These are phyloP conservation scores for Menidia beryllina DNA, from an alignment of 2,113 vertebrate genomes.

Conservation along the genomic window DNA sequence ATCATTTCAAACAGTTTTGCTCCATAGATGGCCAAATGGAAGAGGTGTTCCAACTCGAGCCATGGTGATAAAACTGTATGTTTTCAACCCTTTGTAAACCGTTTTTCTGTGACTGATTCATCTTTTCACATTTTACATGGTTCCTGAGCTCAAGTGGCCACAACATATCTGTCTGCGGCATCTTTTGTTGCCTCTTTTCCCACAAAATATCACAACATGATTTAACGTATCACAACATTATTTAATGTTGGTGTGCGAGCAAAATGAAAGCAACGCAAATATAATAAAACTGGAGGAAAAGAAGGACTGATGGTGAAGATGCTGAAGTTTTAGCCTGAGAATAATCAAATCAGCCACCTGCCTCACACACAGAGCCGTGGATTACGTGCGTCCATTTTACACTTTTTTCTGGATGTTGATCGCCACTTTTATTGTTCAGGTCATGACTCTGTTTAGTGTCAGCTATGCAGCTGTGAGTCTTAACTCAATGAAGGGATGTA, in stretches of 20 bases:
- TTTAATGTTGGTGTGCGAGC: too few species aligned
- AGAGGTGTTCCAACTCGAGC: conserved; percentile 9
- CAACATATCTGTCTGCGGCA: neutral
- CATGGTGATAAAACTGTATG: conserved; percentile 4
- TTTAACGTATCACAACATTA: too few species aligned
- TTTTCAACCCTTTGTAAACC: conserved; percentile 19
- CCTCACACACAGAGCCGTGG: neutral
- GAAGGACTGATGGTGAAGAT: too few species aligned
- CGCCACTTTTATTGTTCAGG: conserved; percentile 5
- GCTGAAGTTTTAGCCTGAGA: neutral
- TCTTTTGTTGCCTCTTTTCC: conserved; percentile 8
- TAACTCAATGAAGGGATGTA: too few species aligned
- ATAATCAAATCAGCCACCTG: neutral
- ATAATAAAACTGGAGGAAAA: too few species aligned
- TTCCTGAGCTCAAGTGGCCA: conserved; percentile 4
- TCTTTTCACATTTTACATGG: neutral
- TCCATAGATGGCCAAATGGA: conserved; percentile 24
- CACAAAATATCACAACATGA: too few species aligned
- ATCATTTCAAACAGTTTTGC: conserved; percentile 27
- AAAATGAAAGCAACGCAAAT: conserved; percentile 2
- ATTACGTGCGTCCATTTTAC: neutral
- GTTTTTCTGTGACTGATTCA: conserved; percentile 16
- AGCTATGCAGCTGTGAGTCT: neutral
- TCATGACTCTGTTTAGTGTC: neutral
- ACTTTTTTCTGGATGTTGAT: neutral